phyloP scores from a whole-genome alignment of 2,113 vertebrate species.

The Oreotrochilus melanogaster region DNA sequence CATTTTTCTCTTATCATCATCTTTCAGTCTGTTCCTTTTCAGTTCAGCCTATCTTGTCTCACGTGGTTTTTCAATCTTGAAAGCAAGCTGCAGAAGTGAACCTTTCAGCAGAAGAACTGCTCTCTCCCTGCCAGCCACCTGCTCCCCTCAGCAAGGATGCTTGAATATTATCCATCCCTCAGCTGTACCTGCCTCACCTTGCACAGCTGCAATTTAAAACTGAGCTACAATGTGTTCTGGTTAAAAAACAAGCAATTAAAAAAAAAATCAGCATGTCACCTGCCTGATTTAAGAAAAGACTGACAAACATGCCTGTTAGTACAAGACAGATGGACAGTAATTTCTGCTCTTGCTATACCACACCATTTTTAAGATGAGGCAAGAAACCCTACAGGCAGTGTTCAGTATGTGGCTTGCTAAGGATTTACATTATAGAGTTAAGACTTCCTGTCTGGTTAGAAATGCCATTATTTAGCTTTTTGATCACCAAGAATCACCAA shows the following conservation, averaged over 20 bases:
- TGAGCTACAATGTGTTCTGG: not conserved
- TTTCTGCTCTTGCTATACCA: not conserved
- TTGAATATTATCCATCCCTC: not conserved
- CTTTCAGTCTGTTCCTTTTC: not conserved
- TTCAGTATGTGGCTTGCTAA: not conserved
- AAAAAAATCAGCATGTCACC: not conserved
- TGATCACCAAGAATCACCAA: not conserved
- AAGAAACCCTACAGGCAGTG: not conserved
- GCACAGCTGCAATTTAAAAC: not conserved
- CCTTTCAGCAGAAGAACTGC: not conserved
- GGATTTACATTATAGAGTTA: rapidly evolving
- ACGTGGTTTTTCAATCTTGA: not conserved
- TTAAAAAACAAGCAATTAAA: not conserved
- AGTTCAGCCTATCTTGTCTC: not conserved
- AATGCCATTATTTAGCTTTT: not conserved
- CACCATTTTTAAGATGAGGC: not conserved
- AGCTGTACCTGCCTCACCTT: not conserved
- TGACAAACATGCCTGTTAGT: not conserved
- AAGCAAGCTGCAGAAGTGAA: not conserved
- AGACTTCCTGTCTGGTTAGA: not conserved
- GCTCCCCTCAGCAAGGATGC: not conserved
- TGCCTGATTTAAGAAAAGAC: not conserved
- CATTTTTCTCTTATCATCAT: not conserved
- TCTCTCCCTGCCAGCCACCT: not conserved
- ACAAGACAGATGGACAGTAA: not conserved